Evolutionary conservation across 1,140 invertebrate genomes (phyloP).

Genomic region (Nephila pilipes): DNA sequence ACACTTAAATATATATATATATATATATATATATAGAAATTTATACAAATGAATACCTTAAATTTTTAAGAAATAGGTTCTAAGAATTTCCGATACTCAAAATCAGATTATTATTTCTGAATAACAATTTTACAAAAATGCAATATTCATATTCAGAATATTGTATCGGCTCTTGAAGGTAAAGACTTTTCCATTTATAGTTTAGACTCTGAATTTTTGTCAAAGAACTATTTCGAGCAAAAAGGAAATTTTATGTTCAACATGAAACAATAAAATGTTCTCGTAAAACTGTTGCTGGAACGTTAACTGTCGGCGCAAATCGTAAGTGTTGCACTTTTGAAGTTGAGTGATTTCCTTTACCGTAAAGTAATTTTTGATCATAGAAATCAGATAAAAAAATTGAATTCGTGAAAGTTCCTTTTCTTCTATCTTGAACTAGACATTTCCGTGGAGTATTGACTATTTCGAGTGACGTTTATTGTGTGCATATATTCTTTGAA

Average conservation of each 20-base stretch:
- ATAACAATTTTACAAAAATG: background rate
- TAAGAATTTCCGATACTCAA: no score
- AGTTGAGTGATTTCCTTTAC: conserved; percentile 20
- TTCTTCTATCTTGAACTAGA: background rate
- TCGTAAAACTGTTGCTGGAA: background rate
- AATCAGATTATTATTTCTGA: no score
- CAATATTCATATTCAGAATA: background rate
- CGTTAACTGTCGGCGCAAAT: background rate
- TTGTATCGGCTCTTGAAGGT: background rate
- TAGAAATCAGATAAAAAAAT: background rate
- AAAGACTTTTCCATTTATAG: background rate
- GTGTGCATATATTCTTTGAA: background rate
- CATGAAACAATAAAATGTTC: conserved; percentile 44
- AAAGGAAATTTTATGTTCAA: background rate
- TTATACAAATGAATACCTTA: no score
- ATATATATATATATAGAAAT: no score
- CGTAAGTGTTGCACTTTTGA: background rate
- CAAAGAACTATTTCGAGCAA: background rate
- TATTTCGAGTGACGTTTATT: background rate
- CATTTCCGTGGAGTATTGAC: background rate
- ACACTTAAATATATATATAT: no score
- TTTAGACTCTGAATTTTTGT: background rate
- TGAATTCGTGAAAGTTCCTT: background rate
- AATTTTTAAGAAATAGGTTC: no score
- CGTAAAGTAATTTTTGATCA: background rate